phyloP scores from a whole-genome alignment of 1,140 invertebrate genomes.

The Geopemphigus sp. region DNA sequence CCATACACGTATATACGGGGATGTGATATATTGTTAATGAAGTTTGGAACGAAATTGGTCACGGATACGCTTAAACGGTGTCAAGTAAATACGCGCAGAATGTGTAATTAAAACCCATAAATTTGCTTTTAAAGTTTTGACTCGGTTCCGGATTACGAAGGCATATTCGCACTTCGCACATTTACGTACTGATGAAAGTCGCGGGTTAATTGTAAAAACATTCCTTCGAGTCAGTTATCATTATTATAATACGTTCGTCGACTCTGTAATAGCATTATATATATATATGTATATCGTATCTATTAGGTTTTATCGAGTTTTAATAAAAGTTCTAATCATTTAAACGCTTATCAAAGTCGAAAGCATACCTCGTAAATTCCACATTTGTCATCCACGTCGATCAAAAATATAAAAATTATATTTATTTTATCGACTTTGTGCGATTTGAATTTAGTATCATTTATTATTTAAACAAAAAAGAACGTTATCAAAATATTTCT shows the following conservation, averaged over 20 bases:
- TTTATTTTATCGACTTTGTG: no score
- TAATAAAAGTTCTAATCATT: neutral
- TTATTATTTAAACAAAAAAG: no score
- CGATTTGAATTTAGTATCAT: no score
- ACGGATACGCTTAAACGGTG: conserved; percentile 5
- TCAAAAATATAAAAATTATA: no score
- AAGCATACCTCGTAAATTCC: no score
- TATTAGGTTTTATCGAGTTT: no score
- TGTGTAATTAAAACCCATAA: conserved; percentile 40
- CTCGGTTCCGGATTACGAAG: neutral
- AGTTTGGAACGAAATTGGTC: neutral
- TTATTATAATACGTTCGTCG: neutral
- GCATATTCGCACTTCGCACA: neutral
- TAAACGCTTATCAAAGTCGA: neutral
- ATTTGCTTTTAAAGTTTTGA: conserved; percentile 20
- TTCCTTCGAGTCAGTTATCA: neutral
- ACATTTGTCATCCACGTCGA: no score
- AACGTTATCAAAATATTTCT: no score
- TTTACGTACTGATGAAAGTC: neutral
- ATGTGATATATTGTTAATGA: conserved; percentile 18
- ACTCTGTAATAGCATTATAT: neutral
- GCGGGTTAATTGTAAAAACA: neutral
- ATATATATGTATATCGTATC: no score
- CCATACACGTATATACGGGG: neutral
- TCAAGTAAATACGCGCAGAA: neutral